Base-by-base conservation (phyloP, 2,888 invertebrate species). In the Linyphia triangularis region DNA sequence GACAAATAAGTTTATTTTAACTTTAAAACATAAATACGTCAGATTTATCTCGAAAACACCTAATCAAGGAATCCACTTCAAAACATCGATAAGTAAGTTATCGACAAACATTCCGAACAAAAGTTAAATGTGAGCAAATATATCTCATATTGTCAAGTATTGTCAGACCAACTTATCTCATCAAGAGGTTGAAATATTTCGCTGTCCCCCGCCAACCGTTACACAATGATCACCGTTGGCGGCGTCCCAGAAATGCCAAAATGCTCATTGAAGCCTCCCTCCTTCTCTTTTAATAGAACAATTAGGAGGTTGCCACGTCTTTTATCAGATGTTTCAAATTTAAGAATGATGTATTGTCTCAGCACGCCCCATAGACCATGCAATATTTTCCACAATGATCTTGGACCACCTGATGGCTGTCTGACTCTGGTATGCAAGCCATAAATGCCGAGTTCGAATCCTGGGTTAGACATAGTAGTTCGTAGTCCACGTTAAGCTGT, bases 261-360 rank as follows among this genome's bases (percentile, higher is more conserved):
- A 61, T 43, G 70, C 79, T 82, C 72, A 82, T 72, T 81, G 63
- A 28, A 13, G 24, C 22, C 72, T 26, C 28, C n/a, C n/a, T n/a
- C n/a, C n/a, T n/a, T n/a, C n/a, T n/a, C n/a, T n/a, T n/a, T 61
- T 82, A 81, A 82, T 82, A 63, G 82, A 82, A 82, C 70, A 72
- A 82, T 82, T 82, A 82, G 61, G 63, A 3, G 30, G 82, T 63
- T 72, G 79, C 79, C 57, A 51, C 65, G 79, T 69, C 69, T 69
- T 69, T 57, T 67, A 79, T 79, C 79, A 79, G 79, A 79, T 67
- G 43, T 65, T 67, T 28, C 37, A 28, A 43, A 79, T 24, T 22
- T 69, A 4, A n/a, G 57, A 72, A n/a, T n/a, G n/a, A n/a, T n/a
- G n/a, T n/a, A n/a, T n/a, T n/a, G n/a, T n/a, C n/a, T n/a, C n/a